phyloP scores from a whole-genome alignment of 2,113 vertebrate genomes.

The Regulus satrapa region DNA sequence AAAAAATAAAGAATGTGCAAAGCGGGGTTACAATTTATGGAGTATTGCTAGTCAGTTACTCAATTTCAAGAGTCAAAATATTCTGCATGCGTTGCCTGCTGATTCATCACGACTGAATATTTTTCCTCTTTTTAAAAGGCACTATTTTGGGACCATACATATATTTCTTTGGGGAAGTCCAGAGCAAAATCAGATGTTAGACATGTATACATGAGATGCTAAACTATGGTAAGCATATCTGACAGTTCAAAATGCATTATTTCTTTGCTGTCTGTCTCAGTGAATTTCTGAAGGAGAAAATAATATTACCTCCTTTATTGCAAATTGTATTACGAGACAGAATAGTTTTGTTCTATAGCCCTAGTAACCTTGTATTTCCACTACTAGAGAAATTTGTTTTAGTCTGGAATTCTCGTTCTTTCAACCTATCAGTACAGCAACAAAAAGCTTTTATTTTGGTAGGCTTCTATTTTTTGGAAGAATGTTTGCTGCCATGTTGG shows the following conservation, averaged over 20 bases:
- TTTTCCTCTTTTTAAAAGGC: background rate
- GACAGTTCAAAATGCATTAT: constrained; percentile 13
- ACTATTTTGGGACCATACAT: background rate
- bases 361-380: background rate
- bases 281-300: constrained; percentile 21
- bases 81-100: background rate
- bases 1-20: background rate
- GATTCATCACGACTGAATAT: background rate
- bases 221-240: background rate
- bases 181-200: constrained; percentile 3
- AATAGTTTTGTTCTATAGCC: background rate
- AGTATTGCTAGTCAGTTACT: background rate
- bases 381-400: background rate
- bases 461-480: constrained; percentile 14
- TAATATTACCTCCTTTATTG: constrained; percentile 3
- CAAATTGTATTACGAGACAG: constrained; percentile 6
- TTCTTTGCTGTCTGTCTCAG: background rate
- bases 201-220: background rate
- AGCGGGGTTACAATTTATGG: background rate
- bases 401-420: constrained; percentile 3
- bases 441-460: constrained; percentile 17
- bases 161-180: background rate
- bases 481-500: background rate
- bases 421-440: constrained; percentile 14
- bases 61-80: background rate